Evolutionary conservation across 2,888 invertebrate species (phyloP).

Genomic region (Rhagophthalmus giganteus): DNA sequence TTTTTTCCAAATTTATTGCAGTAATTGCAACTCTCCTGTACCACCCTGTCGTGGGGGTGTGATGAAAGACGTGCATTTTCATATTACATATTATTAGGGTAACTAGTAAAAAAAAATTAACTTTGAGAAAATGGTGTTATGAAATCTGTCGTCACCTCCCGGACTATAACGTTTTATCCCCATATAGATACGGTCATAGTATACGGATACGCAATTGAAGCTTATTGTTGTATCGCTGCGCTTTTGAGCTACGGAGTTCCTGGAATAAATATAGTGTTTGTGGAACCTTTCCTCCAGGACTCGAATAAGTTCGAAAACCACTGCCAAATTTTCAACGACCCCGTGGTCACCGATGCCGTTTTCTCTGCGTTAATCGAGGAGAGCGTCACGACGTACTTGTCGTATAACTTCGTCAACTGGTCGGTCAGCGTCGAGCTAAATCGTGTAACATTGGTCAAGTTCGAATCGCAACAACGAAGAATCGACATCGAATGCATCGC

Average conservation of each 20-base stretch:
- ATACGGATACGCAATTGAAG: conserved; percentile 69
- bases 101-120: too few species aligned
- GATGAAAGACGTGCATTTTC: too few species aligned
- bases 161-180: too few species aligned
- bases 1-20: too few species aligned
- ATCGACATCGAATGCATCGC: conserved; percentile 59
- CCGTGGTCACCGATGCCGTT: conserved; percentile 60
- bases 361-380: conserved; percentile 43
- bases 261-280: conserved; percentile 61
- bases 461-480: conserved; percentile 57
- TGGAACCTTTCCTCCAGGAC: conserved; percentile 58
- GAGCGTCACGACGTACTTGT: conserved; percentile 57
- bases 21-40: too few species aligned
- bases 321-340: conserved; percentile 46
- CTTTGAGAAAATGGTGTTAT: too few species aligned
- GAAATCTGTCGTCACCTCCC: too few species aligned
- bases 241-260: conserved; percentile 64
- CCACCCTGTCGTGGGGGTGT: too few species aligned
- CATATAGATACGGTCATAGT: conserved; percentile 64
- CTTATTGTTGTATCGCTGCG: conserved; percentile 67
- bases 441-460: conserved; percentile 43
- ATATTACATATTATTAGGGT: too few species aligned
- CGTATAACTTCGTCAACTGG: conserved; percentile 63
- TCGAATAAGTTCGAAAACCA: conserved; percentile 35
- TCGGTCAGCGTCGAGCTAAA: conserved; percentile 45